Evolutionary conservation across 2,888 invertebrate species (phyloP).

Genomic region (Drosophila meridiana): DNA sequence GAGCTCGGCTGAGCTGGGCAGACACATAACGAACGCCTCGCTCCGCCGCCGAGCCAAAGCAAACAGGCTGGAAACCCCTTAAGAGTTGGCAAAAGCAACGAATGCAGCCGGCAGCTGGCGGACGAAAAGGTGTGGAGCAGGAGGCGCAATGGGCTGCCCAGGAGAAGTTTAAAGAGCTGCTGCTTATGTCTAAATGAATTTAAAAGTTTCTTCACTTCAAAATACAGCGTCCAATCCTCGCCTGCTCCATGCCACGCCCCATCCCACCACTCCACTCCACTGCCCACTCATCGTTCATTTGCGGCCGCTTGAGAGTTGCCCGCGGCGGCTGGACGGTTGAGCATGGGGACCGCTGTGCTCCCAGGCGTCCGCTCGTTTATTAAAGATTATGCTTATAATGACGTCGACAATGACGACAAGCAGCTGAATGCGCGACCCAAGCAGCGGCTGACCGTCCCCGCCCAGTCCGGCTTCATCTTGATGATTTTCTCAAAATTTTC

Average conservation of each 20-base stretch:
- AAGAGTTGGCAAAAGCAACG: constrained; percentile 35
- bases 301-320: constrained; percentile 68
- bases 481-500: constrained; percentile 73
- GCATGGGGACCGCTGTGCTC: constrained; percentile 2
- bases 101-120: constrained; percentile 37
- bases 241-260: neutral
- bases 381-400: constrained; percentile 81
- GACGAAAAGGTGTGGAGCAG: neutral
- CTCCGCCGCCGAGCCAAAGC: constrained; percentile 5
- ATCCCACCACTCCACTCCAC: neutral
- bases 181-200: constrained; percentile 79
- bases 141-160: neutral
- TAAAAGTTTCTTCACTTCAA: constrained; percentile 77
- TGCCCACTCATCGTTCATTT: constrained; percentile 55
- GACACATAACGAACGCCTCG: constrained; percentile 61
- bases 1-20: constrained; percentile 61
- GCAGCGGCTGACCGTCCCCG: constrained; percentile 7
- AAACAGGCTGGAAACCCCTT: constrained; percentile 45
- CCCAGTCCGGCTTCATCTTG: constrained; percentile 55
- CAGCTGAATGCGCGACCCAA: constrained; percentile 54
- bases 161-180: constrained; percentile 71
- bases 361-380: constrained; percentile 76
- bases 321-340: constrained; percentile 47
- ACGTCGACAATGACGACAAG: constrained; percentile 78
- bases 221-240: constrained; percentile 52